A percentile compares a stretch with the other conserved stretches of the same genome.
phyloP scores from a whole-genome alignment of 2,888 invertebrate genomes.

The Epirrita christyi region DNA sequence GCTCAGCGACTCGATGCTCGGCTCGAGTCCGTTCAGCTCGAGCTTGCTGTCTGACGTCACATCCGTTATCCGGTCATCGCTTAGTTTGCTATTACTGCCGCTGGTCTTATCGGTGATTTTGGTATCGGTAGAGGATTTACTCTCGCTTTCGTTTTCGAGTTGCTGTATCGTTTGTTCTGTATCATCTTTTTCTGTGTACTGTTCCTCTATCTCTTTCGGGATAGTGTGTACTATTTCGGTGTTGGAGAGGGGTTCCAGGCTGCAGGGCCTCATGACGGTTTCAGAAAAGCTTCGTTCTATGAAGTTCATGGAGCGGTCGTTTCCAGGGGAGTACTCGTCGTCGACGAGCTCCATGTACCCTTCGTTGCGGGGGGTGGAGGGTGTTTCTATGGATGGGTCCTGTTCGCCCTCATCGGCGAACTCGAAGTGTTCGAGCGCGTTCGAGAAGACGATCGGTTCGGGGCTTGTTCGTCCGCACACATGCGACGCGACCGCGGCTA shows the following conservation, averaged over 20 bases:
- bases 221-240: conserved; percentile 40
- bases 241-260: conserved; percentile 39
- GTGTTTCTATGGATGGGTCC: conserved; percentile 88
- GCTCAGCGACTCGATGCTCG: conserved; percentile 57
- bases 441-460: conserved; percentile 65
- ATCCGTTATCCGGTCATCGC: conserved; percentile 29
- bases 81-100: conserved; percentile 34
- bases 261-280: conserved; percentile 62
- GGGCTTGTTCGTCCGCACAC: conserved; percentile 74
- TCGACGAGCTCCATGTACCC: conserved; percentile 78
- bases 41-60: conserved; percentile 33
- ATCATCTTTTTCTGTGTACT: conserved; percentile 29
- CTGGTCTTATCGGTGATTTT: conserved; percentile 35
- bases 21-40: conserved; percentile 43
- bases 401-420: conserved; percentile 95
- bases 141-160: conserved; percentile 51
- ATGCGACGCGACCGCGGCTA: conserved; percentile 67
- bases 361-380: conserved; percentile 62
- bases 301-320: conserved; percentile 83
- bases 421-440: conserved; percentile 91
- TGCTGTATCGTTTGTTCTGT: conserved; percentile 9
- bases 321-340: conserved; percentile 72
- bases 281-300: conserved; percentile 80
- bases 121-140: conserved; percentile 44
- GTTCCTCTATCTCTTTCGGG: conserved; percentile 34